A percentile compares a stretch with the other conserved stretches of the same genome.
Conservation (phyloP, 2,797 vertebrate species). For the Sarcoramphus papa region DNA sequence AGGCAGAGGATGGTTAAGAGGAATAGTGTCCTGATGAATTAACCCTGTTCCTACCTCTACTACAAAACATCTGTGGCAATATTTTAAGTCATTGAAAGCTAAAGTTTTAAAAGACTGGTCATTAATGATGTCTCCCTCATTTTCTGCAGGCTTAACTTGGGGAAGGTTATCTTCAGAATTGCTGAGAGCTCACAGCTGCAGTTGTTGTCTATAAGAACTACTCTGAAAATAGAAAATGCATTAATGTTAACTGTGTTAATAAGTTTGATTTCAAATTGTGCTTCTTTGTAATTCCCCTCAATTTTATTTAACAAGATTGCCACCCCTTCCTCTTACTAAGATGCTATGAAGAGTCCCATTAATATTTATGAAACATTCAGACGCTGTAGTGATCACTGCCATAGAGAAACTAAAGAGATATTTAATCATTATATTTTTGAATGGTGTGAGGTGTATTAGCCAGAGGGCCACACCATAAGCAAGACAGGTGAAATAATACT, state of each 20-base stretch:
- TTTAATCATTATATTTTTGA: neutral
- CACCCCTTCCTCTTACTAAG: neutral
- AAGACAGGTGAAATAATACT: neutral
- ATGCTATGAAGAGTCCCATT: neutral
- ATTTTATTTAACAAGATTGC: neutral
- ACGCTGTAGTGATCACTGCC: neutral
- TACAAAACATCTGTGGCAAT: neutral
- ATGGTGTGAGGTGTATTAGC: neutral
- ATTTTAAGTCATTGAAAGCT: neutral
- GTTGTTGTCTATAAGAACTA: neutral
- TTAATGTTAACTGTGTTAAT: constrained; percentile 1
- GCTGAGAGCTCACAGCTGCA: constrained; percentile 19
- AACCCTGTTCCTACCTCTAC: neutral
- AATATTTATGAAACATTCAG: neutral
- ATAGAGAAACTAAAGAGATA: neutral
- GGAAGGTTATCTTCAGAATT: neutral
- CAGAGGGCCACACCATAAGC: neutral
- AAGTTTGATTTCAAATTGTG: constrained; percentile 8
- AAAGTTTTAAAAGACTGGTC: neutral
- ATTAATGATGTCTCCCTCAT: neutral
- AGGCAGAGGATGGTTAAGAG: neutral
- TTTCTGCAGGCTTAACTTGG: neutral
- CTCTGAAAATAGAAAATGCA: constrained; percentile 9
- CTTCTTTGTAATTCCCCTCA: neutral
- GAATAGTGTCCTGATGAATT: neutral